These are phyloP conservation scores for Scarus forsteni DNA, from an alignment of 2,797 vertebrate genomes.

Conservation along the genomic window DNA sequence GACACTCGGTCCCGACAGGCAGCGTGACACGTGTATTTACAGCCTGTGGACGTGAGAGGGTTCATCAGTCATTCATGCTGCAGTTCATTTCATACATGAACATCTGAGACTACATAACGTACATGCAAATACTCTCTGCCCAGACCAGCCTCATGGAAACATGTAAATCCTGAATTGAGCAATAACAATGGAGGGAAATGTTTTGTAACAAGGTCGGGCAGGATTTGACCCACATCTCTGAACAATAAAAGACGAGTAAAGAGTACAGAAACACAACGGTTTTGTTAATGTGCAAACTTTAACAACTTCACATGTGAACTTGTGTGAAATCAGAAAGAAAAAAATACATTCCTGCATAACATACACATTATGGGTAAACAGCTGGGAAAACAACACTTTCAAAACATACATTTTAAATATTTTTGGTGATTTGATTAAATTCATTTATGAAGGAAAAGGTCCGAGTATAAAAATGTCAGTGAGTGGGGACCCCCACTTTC, in stretches of 20 bases:
- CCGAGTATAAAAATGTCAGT: no score
- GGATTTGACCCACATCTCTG: not conserved
- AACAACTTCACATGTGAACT: no score
- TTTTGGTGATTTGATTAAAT: no score
- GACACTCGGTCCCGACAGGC: constrained; percentile 68
- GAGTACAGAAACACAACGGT: not conserved
- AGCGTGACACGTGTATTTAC: constrained; percentile 76
- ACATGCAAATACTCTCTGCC: constrained; percentile 55
- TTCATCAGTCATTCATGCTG: not conserved
- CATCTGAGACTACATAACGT: constrained; percentile 25
- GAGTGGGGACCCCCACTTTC: no score
- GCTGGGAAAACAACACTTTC: no score
- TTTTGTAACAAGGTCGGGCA: not conserved
- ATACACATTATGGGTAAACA: no score
- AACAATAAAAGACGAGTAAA: not conserved
- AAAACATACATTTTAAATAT: no score
- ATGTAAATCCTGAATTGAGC: constrained; percentile 45
- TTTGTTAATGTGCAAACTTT: not conserved
- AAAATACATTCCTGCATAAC: no score
- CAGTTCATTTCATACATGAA: not conserved
- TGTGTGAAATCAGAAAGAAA: no score
- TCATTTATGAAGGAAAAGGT: no score
- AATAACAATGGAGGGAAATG: not conserved
- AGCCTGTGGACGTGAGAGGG: constrained; percentile 57
- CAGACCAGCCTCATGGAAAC: not conserved